Evolutionary conservation across 2,113 vertebrate genomes (phyloP), one percentile per base, ranked within the genome.

Genomic region (Oncorhynchus masou): DNA sequence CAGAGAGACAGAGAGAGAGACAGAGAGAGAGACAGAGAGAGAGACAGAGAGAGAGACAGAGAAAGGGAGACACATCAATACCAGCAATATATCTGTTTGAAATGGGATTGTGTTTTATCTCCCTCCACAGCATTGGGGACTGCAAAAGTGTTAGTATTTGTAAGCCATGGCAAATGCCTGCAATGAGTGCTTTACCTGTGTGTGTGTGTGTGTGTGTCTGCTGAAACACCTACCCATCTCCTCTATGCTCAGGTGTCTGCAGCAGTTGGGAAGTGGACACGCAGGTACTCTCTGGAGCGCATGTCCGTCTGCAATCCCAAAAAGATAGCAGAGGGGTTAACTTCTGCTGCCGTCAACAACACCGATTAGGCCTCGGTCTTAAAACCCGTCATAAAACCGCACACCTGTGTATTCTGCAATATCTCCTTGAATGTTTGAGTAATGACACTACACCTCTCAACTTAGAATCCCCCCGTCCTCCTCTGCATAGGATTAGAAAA

Each of bases 221-320:
- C 65, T 64, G 27, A 70, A 71, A 68, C 86, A 77, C 88, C 79
- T 78, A 84, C 88, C 83, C 1, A 5, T 1, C 19, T 83, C 79
- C 77, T 76, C 73, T 57, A 70, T 39, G 69, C n/a, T 85, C 73
- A 82, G n/a, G 75, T 71, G 45, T 86, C 79, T 54, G 51, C 15
- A 31, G 78, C 67, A 49, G 82, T 49, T 57, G 87, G 89, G 77
- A 92, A 88, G 84, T 92, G 92, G 84, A 78, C 88, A 68, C 93
- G 93, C 54, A 98, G 91, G 75, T 94, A 93, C 79, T 96, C 95
- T 82, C 96, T 92, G 77, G 97, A 98, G 81, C 93, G 92, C 49
- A 93, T 93, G 86, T 97, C 96, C 0, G 96, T 96, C 97, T 98
- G 92, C 3, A 67, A 19, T 5, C 24, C 15, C 12, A n/a, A 2